Conservation (phyloP, 2,797 vertebrate species). For the Brachyalestes nurse region DNA sequence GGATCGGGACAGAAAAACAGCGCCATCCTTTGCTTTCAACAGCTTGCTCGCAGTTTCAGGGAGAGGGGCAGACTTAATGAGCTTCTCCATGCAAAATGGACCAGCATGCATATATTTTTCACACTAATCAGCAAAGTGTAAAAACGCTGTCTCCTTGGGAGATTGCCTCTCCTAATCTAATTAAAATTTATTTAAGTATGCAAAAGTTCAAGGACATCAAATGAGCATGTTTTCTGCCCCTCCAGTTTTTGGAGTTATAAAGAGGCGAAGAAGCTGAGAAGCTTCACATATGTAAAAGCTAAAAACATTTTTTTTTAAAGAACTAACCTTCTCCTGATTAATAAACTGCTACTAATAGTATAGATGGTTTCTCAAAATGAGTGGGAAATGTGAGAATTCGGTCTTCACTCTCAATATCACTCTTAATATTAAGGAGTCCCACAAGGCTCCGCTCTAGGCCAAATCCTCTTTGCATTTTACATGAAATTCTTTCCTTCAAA, state of each 20-base stretch:
- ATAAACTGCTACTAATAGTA: conserved; percentile 27
- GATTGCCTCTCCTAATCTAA: conserved; percentile 68
- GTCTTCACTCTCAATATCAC: not conserved
- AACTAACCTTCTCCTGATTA: not conserved
- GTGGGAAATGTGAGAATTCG: not conserved
- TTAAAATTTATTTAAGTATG: conserved; percentile 75
- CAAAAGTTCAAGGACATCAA: conserved; percentile 71
- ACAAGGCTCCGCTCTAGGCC: not conserved
- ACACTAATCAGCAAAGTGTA: conserved; percentile 73
- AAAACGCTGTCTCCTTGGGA: conserved; percentile 64
- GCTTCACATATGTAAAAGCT: conserved; percentile 58
- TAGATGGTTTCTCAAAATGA: not conserved
- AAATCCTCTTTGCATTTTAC: not conserved
- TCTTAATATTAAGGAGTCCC: not conserved
- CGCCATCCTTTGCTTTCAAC: conserved; percentile 51
- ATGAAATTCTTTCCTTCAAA: not conserved
- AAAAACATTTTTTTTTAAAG: conserved; percentile 49
- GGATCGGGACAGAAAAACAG: conserved; percentile 49
- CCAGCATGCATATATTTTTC: conserved; percentile 63
- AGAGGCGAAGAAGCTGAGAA: conserved; percentile 15
- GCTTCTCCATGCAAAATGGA: conserved; percentile 60
- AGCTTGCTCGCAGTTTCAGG: conserved; percentile 50
- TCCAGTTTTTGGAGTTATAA: conserved; percentile 2
- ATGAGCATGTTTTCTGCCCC: conserved; percentile 53
- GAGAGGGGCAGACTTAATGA: conserved; percentile 64